These are phyloP conservation scores for Dreissena polymorpha DNA, from an alignment of 1,140 invertebrate species.

Conservation along the genomic window DNA sequence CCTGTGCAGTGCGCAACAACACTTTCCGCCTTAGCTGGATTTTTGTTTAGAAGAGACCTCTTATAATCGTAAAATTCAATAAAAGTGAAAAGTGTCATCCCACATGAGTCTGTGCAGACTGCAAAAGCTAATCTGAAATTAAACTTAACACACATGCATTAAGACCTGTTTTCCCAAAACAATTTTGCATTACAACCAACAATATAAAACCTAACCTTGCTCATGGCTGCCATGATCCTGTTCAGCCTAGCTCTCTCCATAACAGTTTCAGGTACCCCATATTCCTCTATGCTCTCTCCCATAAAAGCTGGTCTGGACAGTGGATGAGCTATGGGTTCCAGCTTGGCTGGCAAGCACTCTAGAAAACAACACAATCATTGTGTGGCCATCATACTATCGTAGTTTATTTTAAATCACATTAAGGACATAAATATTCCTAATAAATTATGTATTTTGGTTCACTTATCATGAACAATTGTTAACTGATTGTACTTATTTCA, in stretches of 20 bases:
- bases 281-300: slow-evolving; percentile 27
- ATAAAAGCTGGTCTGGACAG: background rate
- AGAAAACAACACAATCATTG: too few relatives aligned
- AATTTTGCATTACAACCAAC: background rate
- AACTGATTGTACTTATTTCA: too few relatives aligned
- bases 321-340: background rate
- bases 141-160: background rate
- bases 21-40: background rate
- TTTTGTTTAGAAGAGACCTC: too few relatives aligned
- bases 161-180: background rate
- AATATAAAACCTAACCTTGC: slow-evolving; percentile 5
- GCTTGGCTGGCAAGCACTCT: background rate
- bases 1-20: too few relatives aligned
- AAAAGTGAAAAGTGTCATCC: too few relatives aligned
- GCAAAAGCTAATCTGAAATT: background rate
- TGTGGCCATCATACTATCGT: too few relatives aligned
- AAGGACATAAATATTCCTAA: background rate
- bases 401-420: background rate
- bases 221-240: slow-evolving; percentile 57
- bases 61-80: too few relatives aligned
- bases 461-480: too few relatives aligned
- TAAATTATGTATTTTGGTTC: background rate
- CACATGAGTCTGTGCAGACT: too few relatives aligned
- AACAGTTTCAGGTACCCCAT: slow-evolving; percentile 54
- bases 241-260: slow-evolving; percentile 54